Evolutionary conservation across 2,113 vertebrate species (phyloP), one percentile per base, ranked within the genome.

Genomic region (Ophiodon elongatus): DNA sequence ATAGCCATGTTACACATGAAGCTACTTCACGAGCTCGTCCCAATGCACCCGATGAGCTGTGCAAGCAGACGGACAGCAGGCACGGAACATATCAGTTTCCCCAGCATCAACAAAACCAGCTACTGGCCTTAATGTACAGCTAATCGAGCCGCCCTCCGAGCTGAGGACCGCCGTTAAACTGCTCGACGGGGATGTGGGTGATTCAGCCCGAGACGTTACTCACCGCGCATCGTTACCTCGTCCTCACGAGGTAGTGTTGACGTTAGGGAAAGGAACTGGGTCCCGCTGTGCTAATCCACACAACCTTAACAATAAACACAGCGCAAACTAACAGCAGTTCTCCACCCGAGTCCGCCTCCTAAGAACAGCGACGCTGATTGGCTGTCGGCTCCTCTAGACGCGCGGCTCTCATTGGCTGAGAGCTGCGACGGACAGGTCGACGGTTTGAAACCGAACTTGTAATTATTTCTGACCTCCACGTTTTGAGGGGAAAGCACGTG

Each of bases 261-360:
- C 92, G 73, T 88, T 88, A 8, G 85, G 37, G 87, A 82, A 93
- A 70, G 59, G 88, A 85, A 80, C 54, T 75, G 85, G 89, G 82
- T 74, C 83, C 94, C 91, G 92, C 94, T 95, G 94, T 96, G 95
- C 90, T 93, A 91, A 94, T 95, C 94, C 95, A 96, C 90, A 96
- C 95, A 96, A 96, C 95, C 95, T 96, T 96, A 95, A 96, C 95
- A 96, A 95, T 94, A 95, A 94, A 94, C 94, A 91, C 92, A 93
- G 95, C 92, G 54, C 95, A 96, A 89, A 95, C 95, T 95, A 95
- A 95, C 95, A 94, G 88, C 92, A 94, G 92, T 93, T 90, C 91
- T 92, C 93, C 93, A 81, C 93, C 93, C 93, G 94, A 94, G 80
- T 82, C 93, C 94, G 92, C 94, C 93, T 94, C 65, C 91, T 72